Base-by-base conservation (phyloP, 2,888 invertebrate genomes). In the Agrochola lota region DNA sequence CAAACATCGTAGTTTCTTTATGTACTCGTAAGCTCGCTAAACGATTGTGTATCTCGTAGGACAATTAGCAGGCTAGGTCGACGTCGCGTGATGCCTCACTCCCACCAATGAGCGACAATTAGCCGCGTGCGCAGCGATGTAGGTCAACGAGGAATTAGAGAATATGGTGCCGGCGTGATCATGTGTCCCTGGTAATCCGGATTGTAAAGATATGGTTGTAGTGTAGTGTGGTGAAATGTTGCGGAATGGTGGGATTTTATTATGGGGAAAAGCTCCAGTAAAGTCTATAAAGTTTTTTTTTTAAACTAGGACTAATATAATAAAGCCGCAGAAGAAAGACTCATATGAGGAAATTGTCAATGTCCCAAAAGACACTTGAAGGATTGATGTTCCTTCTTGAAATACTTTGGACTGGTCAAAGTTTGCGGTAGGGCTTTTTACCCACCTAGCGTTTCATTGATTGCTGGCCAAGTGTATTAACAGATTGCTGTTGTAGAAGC, bases 91-190 rank as follows among this genome's bases (percentile, higher is more conserved):
- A 93, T 89, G 89, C 35, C 59, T 69, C 67, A 81, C 81, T 78
- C 84, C 83, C 82, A 80, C 93, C 94, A 94, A 95, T 95, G 89
- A 92, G 91, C 76, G 79, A 83, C 94, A 94, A 95, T 95, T 94
- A 94, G 87, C 92, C 92, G 93, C 91, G 89, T 83, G 17, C 64
- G 82, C 90, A 75, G 60, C 86, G 86, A 93, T 91, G 88, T 95
- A 88, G 95, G 95, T 94, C 95, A 94, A 89, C 93, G 85, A 85
- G 88, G 93, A 92, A 84, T 90, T 94, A 93, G 90, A 93, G 88
- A 85, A 85, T 83, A 85, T 76, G 60, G 86, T 71, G 26, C 83
- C 87, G 88, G 75, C 87, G 83, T 82, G 80, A 72, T 76, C 83
- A 80, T 75, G 63, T 66, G 78, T 77, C 74, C 74, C 74, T 86